Conservation (phyloP, 2,888 invertebrate genomes). For the Acronicta alni region DNA sequence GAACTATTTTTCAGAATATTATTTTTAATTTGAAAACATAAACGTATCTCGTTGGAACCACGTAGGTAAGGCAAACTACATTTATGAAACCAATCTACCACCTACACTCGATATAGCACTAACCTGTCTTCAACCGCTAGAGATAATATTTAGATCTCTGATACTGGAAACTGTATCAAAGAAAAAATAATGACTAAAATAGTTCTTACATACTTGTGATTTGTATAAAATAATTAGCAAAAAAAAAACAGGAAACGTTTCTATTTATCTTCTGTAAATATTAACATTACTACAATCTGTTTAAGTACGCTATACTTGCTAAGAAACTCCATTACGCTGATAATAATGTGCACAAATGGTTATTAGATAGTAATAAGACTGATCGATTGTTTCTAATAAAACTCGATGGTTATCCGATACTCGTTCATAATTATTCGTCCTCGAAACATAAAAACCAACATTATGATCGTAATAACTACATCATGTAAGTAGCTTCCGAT, state of each 20-base stretch:
- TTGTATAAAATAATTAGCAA: constrained; percentile 3
- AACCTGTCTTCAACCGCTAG: constrained; percentile 19
- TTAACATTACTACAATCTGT: not conserved
- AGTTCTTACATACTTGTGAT: constrained; percentile 6
- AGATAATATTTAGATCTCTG: constrained; percentile 43
- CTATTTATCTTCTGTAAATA: not conserved
- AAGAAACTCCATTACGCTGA: constrained; percentile 9
- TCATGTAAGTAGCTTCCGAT: constrained; percentile 60
- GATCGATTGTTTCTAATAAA: constrained; percentile 52
- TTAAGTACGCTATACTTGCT: constrained; percentile 1
- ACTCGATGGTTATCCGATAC: constrained; percentile 50
- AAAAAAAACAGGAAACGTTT: constrained; percentile 8
- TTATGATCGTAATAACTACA: constrained; percentile 56
- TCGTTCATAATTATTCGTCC: constrained; percentile 61
- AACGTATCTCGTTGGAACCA: constrained; percentile 5
- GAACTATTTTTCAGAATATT: too few relatives aligned
- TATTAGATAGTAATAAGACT: constrained; percentile 30
- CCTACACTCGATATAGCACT: constrained; percentile 29
- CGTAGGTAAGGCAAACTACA: constrained; percentile 8
- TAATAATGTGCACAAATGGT: constrained; percentile 12
- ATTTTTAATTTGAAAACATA: too few relatives aligned
- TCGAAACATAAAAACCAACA: constrained; percentile 65
- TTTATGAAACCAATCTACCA: constrained; percentile 22
- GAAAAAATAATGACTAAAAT: constrained; percentile 13
- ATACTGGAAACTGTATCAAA: constrained; percentile 25